Base-by-base conservation (phyloP, 2,113 vertebrate genomes). In the Hypomesus transpacificus region DNA sequence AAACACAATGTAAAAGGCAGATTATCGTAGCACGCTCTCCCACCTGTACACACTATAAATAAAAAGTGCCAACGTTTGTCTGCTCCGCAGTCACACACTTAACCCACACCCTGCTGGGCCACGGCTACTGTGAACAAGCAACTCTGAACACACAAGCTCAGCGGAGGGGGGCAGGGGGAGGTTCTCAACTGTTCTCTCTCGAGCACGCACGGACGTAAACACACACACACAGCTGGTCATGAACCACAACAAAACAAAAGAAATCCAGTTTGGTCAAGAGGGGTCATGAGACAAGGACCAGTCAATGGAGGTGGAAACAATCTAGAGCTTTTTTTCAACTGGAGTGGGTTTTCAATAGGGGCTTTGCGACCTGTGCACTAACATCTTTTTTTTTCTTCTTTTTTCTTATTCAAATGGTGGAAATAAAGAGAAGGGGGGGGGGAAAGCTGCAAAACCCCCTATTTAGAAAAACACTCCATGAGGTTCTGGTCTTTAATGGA, bases 201-300 rank as follows among this genome's bases (percentile, higher is more conserved):
- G 39, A 46, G 9, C 39, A 46, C 39, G 9, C 39, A 13, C 9
- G 31, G 7, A 34, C 31, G 39, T 46, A 46, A 9, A 46, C 4
- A 56, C 67, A 18, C 51, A 13, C 21, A 61, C 59, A 58, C 17
- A 26, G 24, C 70, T 56, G 60, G 54, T 60, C 21, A 80, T n/a
- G 78, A 70, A 65, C 58, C 52, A 59, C 63, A 34, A 34, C 62
- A 62, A 64, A 74, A 78, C 75, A 80, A 71, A 56, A 61, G 65
- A 54, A 16, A 53, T 28, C 54, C 54, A 13, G 75, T 73, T 67
- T 80, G 89, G 80, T 87, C 82, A 87, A 79, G 78, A 68, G 79
- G 79, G 81, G 85, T 88, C 86, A 85, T 76, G 83, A 87, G 79
- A 85, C 84, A 82, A 75, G 16, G 80, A 82, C 72, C 78, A 79